These are phyloP conservation scores for Phaethornis superciliosus DNA, from an alignment of 2,113 vertebrate species.

Conservation along the genomic window DNA sequence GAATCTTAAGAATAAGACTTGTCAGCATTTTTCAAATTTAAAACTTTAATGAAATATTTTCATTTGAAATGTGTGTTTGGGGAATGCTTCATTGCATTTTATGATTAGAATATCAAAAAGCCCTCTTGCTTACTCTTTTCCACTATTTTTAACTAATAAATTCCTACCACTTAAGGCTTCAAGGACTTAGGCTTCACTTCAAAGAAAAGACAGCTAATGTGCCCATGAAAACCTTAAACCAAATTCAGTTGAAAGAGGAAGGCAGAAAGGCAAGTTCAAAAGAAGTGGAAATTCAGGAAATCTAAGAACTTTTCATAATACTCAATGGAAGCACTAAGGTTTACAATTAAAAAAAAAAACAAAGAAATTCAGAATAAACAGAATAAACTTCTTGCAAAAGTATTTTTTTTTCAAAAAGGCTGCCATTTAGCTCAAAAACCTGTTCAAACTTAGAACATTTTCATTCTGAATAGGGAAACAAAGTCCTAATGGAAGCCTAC, in stretches of 20 bases:
- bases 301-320: not conserved
- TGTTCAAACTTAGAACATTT: not conserved
- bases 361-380: not conserved
- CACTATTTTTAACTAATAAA: not conserved
- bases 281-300: not conserved
- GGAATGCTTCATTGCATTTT: not conserved
- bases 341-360: not conserved
- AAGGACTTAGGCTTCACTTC: not conserved
- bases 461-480: not conserved
- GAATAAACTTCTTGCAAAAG: not conserved
- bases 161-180: not conserved
- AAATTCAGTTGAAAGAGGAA: not conserved
- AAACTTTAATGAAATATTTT: not conserved
- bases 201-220: not conserved
- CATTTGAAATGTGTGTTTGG: not conserved
- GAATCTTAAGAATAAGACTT: not conserved
- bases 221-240: not conserved
- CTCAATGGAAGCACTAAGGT: not conserved
- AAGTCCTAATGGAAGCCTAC: not conserved
- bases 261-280: not conserved
- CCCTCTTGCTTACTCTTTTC: not conserved
- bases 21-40: not conserved
- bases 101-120: not conserved
- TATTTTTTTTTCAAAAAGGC: not conserved
- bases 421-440: not conserved